A percentile compares a stretch with the other conserved stretches of the same genome.
Conservation (phyloP, 2,797 vertebrate genomes). For the Poeciliopsis presidionis region DNA sequence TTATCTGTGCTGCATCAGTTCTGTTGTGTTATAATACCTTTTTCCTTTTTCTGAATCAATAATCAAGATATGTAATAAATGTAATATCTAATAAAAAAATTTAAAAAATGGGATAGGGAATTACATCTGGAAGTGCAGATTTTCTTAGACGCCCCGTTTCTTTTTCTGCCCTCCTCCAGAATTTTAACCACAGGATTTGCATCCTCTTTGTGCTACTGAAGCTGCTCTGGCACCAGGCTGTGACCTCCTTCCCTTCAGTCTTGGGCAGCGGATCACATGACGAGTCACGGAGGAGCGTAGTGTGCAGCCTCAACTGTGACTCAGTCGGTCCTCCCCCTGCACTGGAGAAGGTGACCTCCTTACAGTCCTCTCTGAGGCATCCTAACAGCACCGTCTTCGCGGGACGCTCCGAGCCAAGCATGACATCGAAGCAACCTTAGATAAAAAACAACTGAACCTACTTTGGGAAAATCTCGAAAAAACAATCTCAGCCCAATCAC, state of each 20-base stretch:
- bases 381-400: conserved; percentile 50
- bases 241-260: conserved; percentile 46
- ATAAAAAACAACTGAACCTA: conserved; percentile 47
- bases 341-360: conserved; percentile 75
- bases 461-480: conserved; percentile 52
- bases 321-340: conserved; percentile 57
- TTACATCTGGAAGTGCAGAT: not conserved
- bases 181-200: not conserved
- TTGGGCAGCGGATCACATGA: conserved; percentile 56
- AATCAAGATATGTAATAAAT: too few species aligned
- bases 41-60: too few species aligned
- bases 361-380: conserved; percentile 66
- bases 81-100: too few species aligned
- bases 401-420: conserved; percentile 49
- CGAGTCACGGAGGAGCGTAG: conserved; percentile 28
- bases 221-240: conserved; percentile 47
- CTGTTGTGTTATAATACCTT: not conserved
- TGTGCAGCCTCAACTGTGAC: conserved; percentile 67
- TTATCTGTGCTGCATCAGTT: not conserved
- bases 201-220: conserved; percentile 28
- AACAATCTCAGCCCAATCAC: conserved; percentile 29
- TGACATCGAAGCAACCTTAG: conserved; percentile 36
- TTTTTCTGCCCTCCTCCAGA: not conserved
- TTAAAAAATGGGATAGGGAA: not conserved
- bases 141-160: not conserved